A percentile compares a stretch with the other conserved stretches of the same genome.
Evolutionary conservation across 2,113 vertebrate genomes (phyloP).

Genomic region (Psammodynastes pulverulentus): DNA sequence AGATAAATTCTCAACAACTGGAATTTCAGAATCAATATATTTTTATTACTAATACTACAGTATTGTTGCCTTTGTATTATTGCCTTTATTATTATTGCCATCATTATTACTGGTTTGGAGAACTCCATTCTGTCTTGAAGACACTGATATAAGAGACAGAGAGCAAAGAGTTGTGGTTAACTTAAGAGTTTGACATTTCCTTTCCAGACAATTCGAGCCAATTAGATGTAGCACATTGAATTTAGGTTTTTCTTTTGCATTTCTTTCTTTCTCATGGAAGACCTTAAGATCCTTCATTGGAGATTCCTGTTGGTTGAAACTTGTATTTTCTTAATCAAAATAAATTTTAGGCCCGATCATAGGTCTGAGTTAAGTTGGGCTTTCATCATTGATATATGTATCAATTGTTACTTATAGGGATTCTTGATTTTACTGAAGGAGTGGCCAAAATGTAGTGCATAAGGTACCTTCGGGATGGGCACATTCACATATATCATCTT

Average conservation of each 20-base stretch:
- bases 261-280: not conserved
- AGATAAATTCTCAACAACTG: not conserved
- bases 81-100: not conserved
- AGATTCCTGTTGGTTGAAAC: not conserved
- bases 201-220: not conserved
- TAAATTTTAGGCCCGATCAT: not conserved
- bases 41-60: not conserved
- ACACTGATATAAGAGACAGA: not conserved
- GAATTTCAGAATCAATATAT: not conserved
- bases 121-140: not conserved
- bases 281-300: not conserved
- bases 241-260: not conserved
- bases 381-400: not conserved
- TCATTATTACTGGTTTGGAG: not conserved
- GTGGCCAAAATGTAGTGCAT: not conserved
- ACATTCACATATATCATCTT: not conserved
- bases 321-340: not conserved
- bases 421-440: not conserved
- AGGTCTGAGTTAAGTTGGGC: not conserved
- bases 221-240: not conserved
- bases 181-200: not conserved
- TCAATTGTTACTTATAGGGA: not conserved
- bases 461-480: not conserved
- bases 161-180: not conserved
- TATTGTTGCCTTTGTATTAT: not conserved